phyloP scores from a whole-genome alignment of 1,140 invertebrate genomes.

The Papilio aristodemus region DNA sequence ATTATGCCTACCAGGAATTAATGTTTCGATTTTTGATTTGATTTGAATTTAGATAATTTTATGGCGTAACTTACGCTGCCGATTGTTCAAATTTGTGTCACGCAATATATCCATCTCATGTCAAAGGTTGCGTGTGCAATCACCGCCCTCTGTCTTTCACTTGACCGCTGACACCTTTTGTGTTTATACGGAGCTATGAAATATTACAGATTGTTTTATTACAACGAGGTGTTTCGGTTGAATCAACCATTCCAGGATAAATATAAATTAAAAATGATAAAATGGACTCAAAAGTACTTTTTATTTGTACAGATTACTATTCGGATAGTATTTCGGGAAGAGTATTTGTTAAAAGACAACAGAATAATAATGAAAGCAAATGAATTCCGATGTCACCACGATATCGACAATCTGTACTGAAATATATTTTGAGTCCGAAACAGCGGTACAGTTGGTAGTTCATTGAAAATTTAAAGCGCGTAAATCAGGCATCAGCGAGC shows the following conservation, averaged over 20 bases:
- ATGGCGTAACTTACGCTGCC: neutral
- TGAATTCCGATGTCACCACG: neutral
- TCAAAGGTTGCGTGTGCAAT: conserved; percentile 12
- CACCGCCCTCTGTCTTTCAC: neutral
- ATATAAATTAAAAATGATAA: no score
- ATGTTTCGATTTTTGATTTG: no score
- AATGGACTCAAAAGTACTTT: no score
- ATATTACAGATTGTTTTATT: neutral
- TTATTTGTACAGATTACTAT: no score
- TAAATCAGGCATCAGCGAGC: conserved; percentile 26
- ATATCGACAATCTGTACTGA: conserved; percentile 3
- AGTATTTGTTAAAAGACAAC: neutral
- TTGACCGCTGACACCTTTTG: conserved; percentile 10
- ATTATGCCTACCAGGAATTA: no score
- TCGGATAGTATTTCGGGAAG: no score
- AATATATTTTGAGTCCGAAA: neutral
- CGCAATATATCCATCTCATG: conserved; percentile 26
- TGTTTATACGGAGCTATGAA: neutral
- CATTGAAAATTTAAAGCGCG: conserved; percentile 24
- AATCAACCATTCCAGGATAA: no score
- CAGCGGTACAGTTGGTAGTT: conserved; percentile 3
- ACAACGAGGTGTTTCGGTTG: neutral
- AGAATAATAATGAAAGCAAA: conserved; percentile 3
- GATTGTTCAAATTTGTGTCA: conserved; percentile 5
- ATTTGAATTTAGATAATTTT: neutral